phyloP scores from a whole-genome alignment of 2,888 invertebrate species.

The Phyllotreta cruciferae region DNA sequence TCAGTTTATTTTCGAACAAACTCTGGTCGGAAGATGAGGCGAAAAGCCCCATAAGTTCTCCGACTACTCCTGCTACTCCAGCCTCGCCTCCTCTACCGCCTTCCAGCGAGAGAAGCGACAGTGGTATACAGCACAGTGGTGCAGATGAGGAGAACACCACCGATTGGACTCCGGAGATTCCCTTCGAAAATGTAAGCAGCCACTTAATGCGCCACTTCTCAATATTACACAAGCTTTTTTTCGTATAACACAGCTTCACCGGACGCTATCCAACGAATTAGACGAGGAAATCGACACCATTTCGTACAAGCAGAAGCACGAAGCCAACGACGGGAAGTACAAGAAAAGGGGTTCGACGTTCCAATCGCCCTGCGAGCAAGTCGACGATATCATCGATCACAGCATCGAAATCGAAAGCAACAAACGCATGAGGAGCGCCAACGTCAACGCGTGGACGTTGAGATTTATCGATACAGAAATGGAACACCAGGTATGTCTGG shows the following conservation, averaged over 20 bases:
- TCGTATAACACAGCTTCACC: constrained; percentile 51
- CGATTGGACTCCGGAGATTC: constrained; percentile 92
- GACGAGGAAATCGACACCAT: constrained; percentile 57
- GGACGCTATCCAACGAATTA: constrained; percentile 54
- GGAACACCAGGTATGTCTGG: constrained; percentile 73
- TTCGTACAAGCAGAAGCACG: constrained; percentile 61
- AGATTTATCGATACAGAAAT: constrained; percentile 82
- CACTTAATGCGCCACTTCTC: neutral
- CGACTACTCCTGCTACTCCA: constrained; percentile 58
- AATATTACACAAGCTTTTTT: neutral
- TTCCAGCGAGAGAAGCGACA: constrained; percentile 57
- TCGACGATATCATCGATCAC: constrained; percentile 83
- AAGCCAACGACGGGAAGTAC: constrained; percentile 51
- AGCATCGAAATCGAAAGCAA: constrained; percentile 90
- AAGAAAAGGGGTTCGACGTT: constrained; percentile 51
- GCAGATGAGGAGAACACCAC: constrained; percentile 80
- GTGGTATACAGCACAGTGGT: constrained; percentile 61
- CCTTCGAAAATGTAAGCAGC: constrained; percentile 83
- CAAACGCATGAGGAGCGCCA: constrained; percentile 84
- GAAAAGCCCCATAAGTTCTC: constrained; percentile 50
- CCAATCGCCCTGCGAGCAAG: constrained; percentile 62
- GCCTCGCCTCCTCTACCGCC: constrained; percentile 47
- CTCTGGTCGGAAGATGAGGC: constrained; percentile 56
- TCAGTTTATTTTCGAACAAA: constrained; percentile 59
- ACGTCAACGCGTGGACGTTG: constrained; percentile 86